Evolutionary conservation across 2,888 invertebrate species (phyloP).

Genomic region (Heliconius charithonia): DNA sequence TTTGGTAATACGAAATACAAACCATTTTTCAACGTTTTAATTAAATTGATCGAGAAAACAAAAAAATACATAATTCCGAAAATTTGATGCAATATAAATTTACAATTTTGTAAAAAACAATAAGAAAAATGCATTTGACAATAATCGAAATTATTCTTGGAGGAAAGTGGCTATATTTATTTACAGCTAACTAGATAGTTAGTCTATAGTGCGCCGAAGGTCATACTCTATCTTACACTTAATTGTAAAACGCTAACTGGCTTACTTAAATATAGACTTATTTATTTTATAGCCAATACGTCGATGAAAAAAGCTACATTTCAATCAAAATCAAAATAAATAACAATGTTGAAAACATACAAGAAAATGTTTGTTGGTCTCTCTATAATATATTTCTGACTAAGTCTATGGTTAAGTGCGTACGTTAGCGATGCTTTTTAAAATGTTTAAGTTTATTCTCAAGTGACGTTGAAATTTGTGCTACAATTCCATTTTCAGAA

Average conservation of each 20-base stretch:
- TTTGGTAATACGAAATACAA: too few species aligned
- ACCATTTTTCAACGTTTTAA: too few species aligned
- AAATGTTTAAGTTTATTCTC: neutral
- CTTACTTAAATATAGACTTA: constrained; percentile 6
- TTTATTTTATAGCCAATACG: neutral
- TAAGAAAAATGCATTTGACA: too few species aligned
- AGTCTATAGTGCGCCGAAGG: constrained; percentile 7
- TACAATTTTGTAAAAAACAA: too few species aligned
- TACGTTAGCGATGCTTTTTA: neutral
- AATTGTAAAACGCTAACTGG: neutral
- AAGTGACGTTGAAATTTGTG: constrained; percentile 2
- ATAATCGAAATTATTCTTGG: neutral
- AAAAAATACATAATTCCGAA: too few species aligned
- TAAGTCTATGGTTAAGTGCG: neutral
- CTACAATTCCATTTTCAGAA: too few species aligned
- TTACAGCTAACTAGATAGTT: neutral
- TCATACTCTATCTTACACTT: neutral
- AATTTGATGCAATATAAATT: too few species aligned
- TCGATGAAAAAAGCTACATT: neutral
- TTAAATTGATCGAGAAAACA: too few species aligned
- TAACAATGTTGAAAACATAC: too few species aligned
- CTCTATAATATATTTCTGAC: neutral
- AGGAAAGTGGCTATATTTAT: neutral
- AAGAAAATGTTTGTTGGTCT: too few species aligned
- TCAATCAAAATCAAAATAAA: neutral